A percentile compares a stretch with the other conserved stretches of the same genome.
These are phyloP conservation scores for Corydoras sp. DNA, from an alignment of 2,113 vertebrate genomes.

Conservation along the genomic window DNA sequence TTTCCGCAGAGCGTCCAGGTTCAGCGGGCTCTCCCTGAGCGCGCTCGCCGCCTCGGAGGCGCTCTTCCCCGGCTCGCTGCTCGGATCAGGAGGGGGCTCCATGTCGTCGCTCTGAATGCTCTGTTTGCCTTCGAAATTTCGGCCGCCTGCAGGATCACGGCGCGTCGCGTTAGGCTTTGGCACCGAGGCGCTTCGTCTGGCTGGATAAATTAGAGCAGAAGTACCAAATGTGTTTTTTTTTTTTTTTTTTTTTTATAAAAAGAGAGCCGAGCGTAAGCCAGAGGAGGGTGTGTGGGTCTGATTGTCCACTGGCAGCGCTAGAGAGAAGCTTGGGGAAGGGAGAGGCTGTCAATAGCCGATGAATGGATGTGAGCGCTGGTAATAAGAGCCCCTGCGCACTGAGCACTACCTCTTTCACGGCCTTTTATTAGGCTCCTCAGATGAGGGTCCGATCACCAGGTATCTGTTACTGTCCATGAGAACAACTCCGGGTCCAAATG, in stretches of 20 bases:
- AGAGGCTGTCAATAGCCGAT: slow-evolving; percentile 74
- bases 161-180: slow-evolving; percentile 70
- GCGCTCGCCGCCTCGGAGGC: slow-evolving; percentile 82
- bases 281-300: slow-evolving; percentile 78
- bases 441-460: too few relatives aligned
- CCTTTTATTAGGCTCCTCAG: slow-evolving; percentile 36
- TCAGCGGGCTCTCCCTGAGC: slow-evolving; percentile 81
- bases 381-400: slow-evolving; percentile 42
- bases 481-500: too few relatives aligned
- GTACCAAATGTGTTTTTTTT: slow-evolving; percentile 69
- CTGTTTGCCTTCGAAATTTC: slow-evolving; percentile 43
- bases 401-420: slow-evolving; percentile 18
- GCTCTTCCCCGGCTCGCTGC: slow-evolving; percentile 86
- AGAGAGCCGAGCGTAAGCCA: slow-evolving; percentile 70
- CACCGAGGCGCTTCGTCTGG: slow-evolving; percentile 79
- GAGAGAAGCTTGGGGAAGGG: slow-evolving; percentile 74
- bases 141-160: slow-evolving; percentile 59
- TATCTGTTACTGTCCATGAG: too few relatives aligned
- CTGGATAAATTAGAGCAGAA: slow-evolving; percentile 84
- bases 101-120: slow-evolving; percentile 73
- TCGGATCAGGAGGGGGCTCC: slow-evolving; percentile 91
- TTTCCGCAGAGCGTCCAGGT: slow-evolving; percentile 84
- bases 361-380: slow-evolving; percentile 61
- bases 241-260: slow-evolving; percentile 59
- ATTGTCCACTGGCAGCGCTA: slow-evolving; percentile 89